Conservation (phyloP, 2,797 vertebrate species). For the Gallirallus australis region DNA sequence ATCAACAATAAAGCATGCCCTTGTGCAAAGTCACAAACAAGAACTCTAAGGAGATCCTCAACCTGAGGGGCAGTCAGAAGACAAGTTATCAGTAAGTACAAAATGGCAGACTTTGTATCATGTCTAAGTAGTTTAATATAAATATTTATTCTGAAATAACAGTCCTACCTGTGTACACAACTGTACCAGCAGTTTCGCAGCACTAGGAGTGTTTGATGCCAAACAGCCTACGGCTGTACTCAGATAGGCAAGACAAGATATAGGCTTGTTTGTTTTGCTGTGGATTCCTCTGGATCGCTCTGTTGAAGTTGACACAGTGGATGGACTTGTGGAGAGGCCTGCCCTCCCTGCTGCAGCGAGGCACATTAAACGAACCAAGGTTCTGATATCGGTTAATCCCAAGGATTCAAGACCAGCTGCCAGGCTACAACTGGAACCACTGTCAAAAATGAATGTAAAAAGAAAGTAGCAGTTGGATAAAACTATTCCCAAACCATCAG, state of each 20-base stretch:
- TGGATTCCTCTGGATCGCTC: conserved; percentile 88
- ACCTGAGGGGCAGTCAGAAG: neutral
- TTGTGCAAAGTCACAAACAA: neutral
- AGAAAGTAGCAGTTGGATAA: neutral
- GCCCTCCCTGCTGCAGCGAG: conserved; percentile 94
- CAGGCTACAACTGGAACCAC: conserved; percentile 96
- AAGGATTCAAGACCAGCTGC: conserved; percentile 96
- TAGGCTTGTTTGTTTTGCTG: conserved; percentile 93
- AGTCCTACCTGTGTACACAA: conserved; percentile 91
- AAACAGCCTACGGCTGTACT: conserved; percentile 97
- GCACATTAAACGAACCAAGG: conserved; percentile 96
- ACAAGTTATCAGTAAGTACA: neutral
- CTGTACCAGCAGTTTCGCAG: conserved; percentile 95
- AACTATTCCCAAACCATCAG: neutral
- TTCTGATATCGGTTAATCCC: conserved; percentile 95
- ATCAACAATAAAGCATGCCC: neutral
- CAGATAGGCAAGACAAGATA: conserved; percentile 96
- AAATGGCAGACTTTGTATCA: neutral
- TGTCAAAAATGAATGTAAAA: conserved; percentile 49
- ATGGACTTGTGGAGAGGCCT: conserved; percentile 91
- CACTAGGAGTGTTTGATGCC: conserved; percentile 94
- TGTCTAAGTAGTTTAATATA: neutral
- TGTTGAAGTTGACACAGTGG: conserved; percentile 61
- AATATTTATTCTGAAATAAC: neutral
- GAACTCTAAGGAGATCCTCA: neutral